A percentile compares a stretch with the other conserved stretches of the same genome.
These are phyloP conservation scores for Orthonychiurus folsomi DNA, from an alignment of 2,888 invertebrate species.

Conservation along the genomic window DNA sequence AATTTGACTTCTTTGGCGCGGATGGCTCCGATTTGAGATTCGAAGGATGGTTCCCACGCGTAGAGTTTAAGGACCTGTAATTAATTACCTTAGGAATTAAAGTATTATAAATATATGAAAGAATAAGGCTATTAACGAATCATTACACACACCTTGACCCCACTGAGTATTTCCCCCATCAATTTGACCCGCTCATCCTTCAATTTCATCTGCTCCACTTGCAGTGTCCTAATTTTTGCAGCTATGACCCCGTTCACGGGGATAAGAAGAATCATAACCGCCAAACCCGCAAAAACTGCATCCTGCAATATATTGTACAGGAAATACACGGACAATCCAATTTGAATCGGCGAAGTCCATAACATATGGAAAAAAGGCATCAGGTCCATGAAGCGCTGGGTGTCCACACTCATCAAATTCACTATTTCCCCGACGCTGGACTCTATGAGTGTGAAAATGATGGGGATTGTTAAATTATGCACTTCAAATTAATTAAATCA, in stretches of 20 bases:
- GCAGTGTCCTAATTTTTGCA: constrained; percentile 45
- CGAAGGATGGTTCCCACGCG: constrained; percentile 17
- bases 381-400: constrained; percentile 64
- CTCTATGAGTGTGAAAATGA: no score
- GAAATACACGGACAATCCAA: constrained; percentile 50
- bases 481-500: no score
- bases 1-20: constrained; percentile 47
- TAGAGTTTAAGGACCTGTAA: constrained; percentile 32
- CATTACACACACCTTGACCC: constrained; percentile 48
- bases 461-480: no score
- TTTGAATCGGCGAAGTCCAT: constrained; percentile 51
- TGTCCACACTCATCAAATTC: constrained; percentile 85
- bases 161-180: constrained; percentile 50
- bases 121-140: no score
- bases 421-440: constrained; percentile 76
- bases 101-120: no score
- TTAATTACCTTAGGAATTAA: no score
- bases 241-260: constrained; percentile 48
- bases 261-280: constrained; percentile 68
- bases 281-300: constrained; percentile 53
- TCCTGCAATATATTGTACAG: constrained; percentile 46
- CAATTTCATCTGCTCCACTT: constrained; percentile 49
- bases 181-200: constrained; percentile 53
- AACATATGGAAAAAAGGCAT: constrained; percentile 47
- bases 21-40: constrained; percentile 44